Conservation (phyloP, 2,888 invertebrate genomes). For the Minunthozetes semirufus region DNA sequence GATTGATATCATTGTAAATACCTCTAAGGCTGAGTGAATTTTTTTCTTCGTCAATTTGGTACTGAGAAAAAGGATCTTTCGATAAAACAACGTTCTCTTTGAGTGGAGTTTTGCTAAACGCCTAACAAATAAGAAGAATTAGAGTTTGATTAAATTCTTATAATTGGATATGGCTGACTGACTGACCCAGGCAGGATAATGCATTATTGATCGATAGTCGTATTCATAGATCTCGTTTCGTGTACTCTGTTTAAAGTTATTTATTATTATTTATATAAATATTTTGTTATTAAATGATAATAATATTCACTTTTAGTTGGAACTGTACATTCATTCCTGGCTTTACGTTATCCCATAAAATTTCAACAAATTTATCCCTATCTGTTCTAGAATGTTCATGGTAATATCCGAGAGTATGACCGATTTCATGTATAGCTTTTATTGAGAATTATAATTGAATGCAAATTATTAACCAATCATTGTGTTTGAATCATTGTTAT, state of each 20-base stretch:
- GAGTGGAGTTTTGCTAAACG: constrained; percentile 38
- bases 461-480: background rate
- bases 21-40: constrained; percentile 39
- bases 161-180: background rate
- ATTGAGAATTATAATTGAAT: background rate
- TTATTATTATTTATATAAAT: background rate
- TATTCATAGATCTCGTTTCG: constrained; percentile 37
- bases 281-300: background rate
- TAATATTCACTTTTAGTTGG: background rate
- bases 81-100: constrained; percentile 37
- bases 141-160: too few relatives aligned
- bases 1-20: background rate
- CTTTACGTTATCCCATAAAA: constrained; percentile 41
- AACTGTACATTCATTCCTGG: constrained; percentile 39
- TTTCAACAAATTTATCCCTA: constrained; percentile 38
- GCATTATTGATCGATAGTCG: constrained; percentile 41
- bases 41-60: constrained; percentile 38
- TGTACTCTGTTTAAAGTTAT: background rate
- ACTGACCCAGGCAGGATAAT: constrained; percentile 40
- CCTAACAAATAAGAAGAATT: background rate
- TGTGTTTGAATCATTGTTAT: background rate
- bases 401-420: constrained; percentile 40
- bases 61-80: constrained; percentile 38
- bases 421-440: constrained; percentile 41
- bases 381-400: constrained; percentile 41